Evolutionary conservation across 2,888 invertebrate species (phyloP).

Genomic region (Andrena hattorfiana): DNA sequence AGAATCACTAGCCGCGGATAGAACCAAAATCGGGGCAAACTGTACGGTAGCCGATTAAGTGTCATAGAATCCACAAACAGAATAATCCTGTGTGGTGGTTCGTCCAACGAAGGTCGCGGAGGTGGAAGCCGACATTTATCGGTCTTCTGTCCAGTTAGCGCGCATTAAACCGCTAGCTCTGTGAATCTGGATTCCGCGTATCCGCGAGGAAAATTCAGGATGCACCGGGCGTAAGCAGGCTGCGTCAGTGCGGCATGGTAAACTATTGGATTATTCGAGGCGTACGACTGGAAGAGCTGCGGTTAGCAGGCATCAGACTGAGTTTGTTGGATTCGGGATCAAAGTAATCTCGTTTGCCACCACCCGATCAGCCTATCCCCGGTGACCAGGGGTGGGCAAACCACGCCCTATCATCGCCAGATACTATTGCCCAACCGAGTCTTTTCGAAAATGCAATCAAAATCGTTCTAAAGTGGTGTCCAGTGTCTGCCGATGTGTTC

Average conservation of each 20-base stretch:
- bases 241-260: conserved; percentile 61
- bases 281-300: conserved; percentile 75
- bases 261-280: conserved; percentile 84
- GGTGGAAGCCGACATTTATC: conserved; percentile 67
- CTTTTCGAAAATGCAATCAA: conserved; percentile 10
- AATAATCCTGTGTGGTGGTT: conserved; percentile 19
- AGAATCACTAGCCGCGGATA: conserved; percentile 2
- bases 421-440: background rate
- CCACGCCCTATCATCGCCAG: conserved; percentile 80
- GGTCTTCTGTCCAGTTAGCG: conserved; percentile 65
- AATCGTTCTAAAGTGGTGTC: background rate
- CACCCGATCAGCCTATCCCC: conserved; percentile 84
- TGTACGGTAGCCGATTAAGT: conserved; percentile 20
- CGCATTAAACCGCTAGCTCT: conserved; percentile 66
- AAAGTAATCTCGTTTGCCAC: conserved; percentile 84
- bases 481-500: too few species aligned
- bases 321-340: conserved; percentile 85
- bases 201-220: conserved; percentile 59
- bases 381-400: conserved; percentile 80
- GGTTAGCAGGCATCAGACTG: conserved; percentile 83
- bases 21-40: conserved; percentile 24
- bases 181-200: conserved; percentile 38
- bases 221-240: conserved; percentile 55
- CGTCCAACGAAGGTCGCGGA: conserved; percentile 41
- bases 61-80: conserved; percentile 42